Evolutionary conservation across 2,888 invertebrate species (phyloP), one percentile per base, ranked within the genome.

Genomic region (Ernsta delagoae): DNA sequence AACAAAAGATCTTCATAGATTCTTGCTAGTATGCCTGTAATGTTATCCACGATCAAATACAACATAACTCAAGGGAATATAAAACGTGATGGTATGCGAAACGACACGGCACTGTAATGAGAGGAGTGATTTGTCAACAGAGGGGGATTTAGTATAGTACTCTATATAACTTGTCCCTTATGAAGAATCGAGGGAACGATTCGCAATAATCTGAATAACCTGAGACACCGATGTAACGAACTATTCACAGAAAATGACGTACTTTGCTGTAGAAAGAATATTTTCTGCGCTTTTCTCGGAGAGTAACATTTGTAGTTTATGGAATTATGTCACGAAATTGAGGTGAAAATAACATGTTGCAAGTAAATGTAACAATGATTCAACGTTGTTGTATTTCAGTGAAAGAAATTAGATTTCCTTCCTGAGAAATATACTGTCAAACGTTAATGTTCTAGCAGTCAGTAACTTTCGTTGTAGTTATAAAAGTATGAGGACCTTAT

Each of bases 111-210:
- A 34, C 34, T 88, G 84, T 86, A 87, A 89, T 83, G 82, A 86
- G 83, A 71, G 72, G 71, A 77, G 79, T 83, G 83, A 86, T 89
- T 89, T 88, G 86, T 89, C 89, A 88, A 87, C 88, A 85, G 78
- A 74, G 79, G 73, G 73, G 78, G 83, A 86, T 88, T 87, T 85
- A 85, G 84, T 82, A 48, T 48, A 12, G 80, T 79, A 76, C 81
- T 74, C 79, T 86, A 85, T 86, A 83, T 83, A 83, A 81, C 83
- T 79, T 78, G 65, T 73, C 66, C 65, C 48, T 57, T 72, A 62
- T 61, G 68, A 59, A 63, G 64, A 62, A 67, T 71, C 48, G 63
- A 43, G 59, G 64, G 56, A 73, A 70, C 74, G 75, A 76, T 81
- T 75, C 39, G 80, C 83, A 85, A 84, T 83, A 85, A 85, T 78